Base-by-base conservation (phyloP, 2,888 invertebrate species). In the Mimachlamys varia region DNA sequence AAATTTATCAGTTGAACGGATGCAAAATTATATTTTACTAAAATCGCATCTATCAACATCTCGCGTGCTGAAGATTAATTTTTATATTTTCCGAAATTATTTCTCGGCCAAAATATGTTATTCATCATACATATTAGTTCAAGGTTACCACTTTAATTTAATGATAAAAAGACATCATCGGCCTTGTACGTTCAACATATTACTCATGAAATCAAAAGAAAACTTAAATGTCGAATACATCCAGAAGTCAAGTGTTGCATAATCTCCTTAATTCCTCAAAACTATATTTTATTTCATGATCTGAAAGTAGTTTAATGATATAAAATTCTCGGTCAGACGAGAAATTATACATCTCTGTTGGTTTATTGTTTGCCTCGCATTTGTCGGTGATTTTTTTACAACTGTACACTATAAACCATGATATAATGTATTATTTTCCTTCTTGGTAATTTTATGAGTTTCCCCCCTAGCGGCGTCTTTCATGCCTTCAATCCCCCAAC, bases 271-370 rank as follows among this genome's bases (percentile, higher is more conserved):
- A 76, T 76, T 76, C 76, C 76, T 76, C 33, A 27, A 76, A 76
- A 76, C 76, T 76, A 27, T 76, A 76, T 76, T 76, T 76, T 76
- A 76, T 76, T 76, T 76, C 76, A 76, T 76, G 76, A 76, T 76
- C 76, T 76, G 7, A 76, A 76, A 76, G 76, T 76, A 76, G 33
- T 76, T 33, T 76, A 76, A 76, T 22, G 76, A 76, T 76, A 33
- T 76, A 27, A 5, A 22, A 76, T 76, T 33, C 76, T 27, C 33
- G 76, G 76, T 76, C 76, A 76, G 76, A 76, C 76, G 15, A 27
- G 33, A 76, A 76, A 76, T 76, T 76, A 76, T 27, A 76, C 76
- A 76, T 33, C 76, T 76, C 76, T 76, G 76, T 33, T 76, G 27
- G 76, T 76, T 76, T 76, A 76, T 76, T 76, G 76, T 76, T 76